Evolutionary conservation across 2,113 vertebrate genomes (phyloP), one percentile per base, ranked within the genome.

Genomic region (Apteryx owenii): DNA sequence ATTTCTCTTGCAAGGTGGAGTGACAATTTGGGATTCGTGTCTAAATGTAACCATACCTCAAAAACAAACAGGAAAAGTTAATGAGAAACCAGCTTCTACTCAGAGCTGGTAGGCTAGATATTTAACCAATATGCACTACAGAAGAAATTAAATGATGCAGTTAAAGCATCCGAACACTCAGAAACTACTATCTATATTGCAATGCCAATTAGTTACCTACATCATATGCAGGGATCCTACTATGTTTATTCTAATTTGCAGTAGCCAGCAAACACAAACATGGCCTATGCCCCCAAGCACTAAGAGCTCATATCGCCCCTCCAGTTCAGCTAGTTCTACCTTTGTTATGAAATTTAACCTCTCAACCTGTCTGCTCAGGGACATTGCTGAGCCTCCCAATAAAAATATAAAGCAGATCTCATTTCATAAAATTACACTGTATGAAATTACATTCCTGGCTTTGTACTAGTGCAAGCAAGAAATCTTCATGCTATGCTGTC

Each of bases 361-460:
- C 51, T 68, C 51, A n/a, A 7, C 6, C 38, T 10, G 7, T 44
- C 61, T 58, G 36, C 33, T 85, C 48, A 53, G 69, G 73, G 85
- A 66, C 22, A 7, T 12, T 68, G 36, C 10, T 29, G 50, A 62
- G 9, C 28, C 28, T 79, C 12, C 46, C 46, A 48, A 48, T 19
- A 4, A 58, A 42, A 66, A 42, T 0, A 2, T 10, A 78, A 75
- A 71, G 11, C 4, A 2, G 1, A 12, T 21, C 70, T 28, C 3
- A 5, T 53, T 90, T 71, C 16, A 66, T 42, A 56, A 73, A 42
- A 38, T 14, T 40, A 31, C 4, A 31, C n/a, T 23, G 62, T 6
- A 42, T 23, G 58, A 61, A 89, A 73, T 70, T 40, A 54, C 2
- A 9, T 36, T 83, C 22, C 42, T 72, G 42, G 5, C n/a, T 50